Evolutionary conservation across 1,140 invertebrate genomes (phyloP), one percentile per base, ranked within the genome.

Genomic region (Akabosia matsudoensis): DNA sequence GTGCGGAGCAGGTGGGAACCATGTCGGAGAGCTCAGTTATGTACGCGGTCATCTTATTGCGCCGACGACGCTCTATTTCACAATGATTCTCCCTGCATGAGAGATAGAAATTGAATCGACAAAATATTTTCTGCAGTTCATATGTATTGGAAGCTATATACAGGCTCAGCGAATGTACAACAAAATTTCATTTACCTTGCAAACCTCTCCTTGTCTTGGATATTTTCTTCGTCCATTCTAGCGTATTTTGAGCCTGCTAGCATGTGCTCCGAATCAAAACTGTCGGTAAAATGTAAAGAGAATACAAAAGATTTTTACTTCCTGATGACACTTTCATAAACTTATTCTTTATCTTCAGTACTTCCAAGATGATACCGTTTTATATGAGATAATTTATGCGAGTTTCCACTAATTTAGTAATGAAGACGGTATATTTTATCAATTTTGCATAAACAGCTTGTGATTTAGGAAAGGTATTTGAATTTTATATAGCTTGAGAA

Each of bases 1-100:
- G 88, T 0, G 96, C 96, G 82, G 93, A 96, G 31, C 97, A 99
- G 79, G 97, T 98, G 82, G 97, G 98, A 80, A 99, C 97, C 97
- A 99, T 99, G 86, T 99, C 97, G 76, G 96, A 98, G 78, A 99
- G 89, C 88, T 99, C 98, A 80, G 97, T 99, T 83, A 99, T 99
- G 87, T 99, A 99, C 76, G 97, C 94, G 76, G 97, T 99, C 98
- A 99, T 99, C 91, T 99, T 99, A 88, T 99, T 99, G 76, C 98
- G 90, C 80, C 98, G 88, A 77, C 97, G 89, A 80, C 98, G 89
- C 86, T 99, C 98, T 85, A 99, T 99, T 87, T 99, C 98, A 88
- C 97, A 98, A 88, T 99, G 98, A 86, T 99, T 99, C 89, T 99
- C 98, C 85, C 97, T 92, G 86, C 92, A 90, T 85, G 84, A 85